Evolutionary conservation across 2,888 invertebrate species (phyloP).

Genomic region (Dolichomitus sp.): DNA sequence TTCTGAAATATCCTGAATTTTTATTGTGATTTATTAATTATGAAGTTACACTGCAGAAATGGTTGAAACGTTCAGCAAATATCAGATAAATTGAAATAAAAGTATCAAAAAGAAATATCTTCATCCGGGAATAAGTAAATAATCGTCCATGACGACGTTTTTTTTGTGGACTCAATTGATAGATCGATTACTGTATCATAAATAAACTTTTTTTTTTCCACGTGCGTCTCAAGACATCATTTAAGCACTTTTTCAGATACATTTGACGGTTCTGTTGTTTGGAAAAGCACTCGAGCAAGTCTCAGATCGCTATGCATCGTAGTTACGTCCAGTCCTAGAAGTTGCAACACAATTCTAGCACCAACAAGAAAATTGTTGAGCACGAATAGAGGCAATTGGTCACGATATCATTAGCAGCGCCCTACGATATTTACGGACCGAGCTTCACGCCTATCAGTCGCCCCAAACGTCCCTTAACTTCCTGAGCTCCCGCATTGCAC

Average conservation of each 20-base stretch:
- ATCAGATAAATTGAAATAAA: no score
- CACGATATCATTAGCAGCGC: slow-evolving; percentile 76
- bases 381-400: slow-evolving; percentile 78
- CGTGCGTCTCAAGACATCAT: background rate
- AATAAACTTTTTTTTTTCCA: no score
- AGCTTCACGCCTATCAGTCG: slow-evolving; percentile 15
- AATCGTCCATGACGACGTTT: no score
- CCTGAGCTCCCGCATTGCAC: slow-evolving; percentile 16
- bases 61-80: no score
- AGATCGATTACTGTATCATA: no score
- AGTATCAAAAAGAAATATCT: no score
- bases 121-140: no score
- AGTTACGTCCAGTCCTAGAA: background rate
- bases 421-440: slow-evolving; percentile 49
- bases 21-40: no score
- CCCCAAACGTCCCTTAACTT: slow-evolving; percentile 5
- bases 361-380: slow-evolving; percentile 73
- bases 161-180: no score
- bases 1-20: no score
- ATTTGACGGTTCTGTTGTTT: background rate
- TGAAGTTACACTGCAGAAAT: no score
- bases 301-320: background rate
- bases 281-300: background rate
- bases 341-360: background rate
- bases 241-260: background rate